Base-by-base conservation (phyloP, 1,140 invertebrate genomes). In the Zaprionus kolodkinae region DNA sequence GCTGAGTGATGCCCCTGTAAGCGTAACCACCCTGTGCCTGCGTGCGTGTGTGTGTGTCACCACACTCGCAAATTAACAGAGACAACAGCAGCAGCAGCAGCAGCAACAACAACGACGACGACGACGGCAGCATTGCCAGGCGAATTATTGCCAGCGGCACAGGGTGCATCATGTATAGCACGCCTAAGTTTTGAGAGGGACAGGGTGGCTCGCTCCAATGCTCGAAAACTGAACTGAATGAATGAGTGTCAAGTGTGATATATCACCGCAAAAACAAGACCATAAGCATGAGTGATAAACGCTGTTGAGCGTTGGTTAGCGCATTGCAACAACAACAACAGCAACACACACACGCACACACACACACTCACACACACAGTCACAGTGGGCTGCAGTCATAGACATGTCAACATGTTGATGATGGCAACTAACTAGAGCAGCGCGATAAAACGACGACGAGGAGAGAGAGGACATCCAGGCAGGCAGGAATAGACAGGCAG, bases 221-320 rank as follows among this genome's bases (percentile, higher is more conserved):
- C 45, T 50, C 45, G 80, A 71, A 83, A 86, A 89, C 45, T 21
- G 45, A 50, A 84, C 85, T 90, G 86, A 89, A 90, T 91, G 89
- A 91, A 91, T 91, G 89, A 91, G 85, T 91, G 89, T 91, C 89
- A 91, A 91, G 89, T 91, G 89, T 91, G 89, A 91, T 91, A 91
- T 91, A 91, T 91, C 88, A 91, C 89, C 88, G 81, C 84, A 91
- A 85, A 90, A 91, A 91, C 84, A 88, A 81, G 84, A 91, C 84
- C 89, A 91, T 91, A 89, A 91, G 85, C 81, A 89, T 81, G 81
- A 89, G 85, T 89, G 85, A 89, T 89, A 89, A 89, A 89, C 85
- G 86, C 85, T 88, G 85, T 89, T 85, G 80, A 89, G 81, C 85
- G 63, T 89, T 72, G 83, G 76, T 87, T 87, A 82, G 76, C 70